These are phyloP conservation scores for Idaea biselata DNA, from an alignment of 2,888 invertebrate genomes.

Conservation along the genomic window DNA sequence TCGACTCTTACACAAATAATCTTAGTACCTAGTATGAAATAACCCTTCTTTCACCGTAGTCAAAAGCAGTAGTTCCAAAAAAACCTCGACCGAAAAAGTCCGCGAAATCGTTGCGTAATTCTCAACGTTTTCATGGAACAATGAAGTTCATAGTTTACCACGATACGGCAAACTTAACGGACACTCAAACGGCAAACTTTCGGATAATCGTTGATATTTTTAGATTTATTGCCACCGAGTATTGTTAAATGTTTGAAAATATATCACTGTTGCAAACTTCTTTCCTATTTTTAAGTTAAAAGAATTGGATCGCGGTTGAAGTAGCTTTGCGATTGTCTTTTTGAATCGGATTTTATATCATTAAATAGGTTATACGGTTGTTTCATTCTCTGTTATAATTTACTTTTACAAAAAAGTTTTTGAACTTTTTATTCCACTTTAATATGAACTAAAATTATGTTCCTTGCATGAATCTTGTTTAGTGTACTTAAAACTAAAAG, in stretches of 20 bases:
- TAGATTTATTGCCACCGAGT: slow-evolving; percentile 34
- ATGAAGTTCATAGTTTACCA: slow-evolving; percentile 29
- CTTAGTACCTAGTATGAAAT: too few relatives aligned
- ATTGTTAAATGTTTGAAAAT: slow-evolving; percentile 34
- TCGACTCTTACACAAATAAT: too few relatives aligned
- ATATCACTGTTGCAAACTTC: slow-evolving; percentile 31
- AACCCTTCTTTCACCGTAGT: too few relatives aligned
- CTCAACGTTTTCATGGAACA: slow-evolving; percentile 33
- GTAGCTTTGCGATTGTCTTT: slow-evolving; percentile 12
- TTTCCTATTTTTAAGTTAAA: slow-evolving; percentile 26
- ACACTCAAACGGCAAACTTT: slow-evolving; percentile 29
- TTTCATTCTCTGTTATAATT: too few relatives aligned
- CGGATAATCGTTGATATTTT: slow-evolving; percentile 32
- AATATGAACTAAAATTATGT: too few relatives aligned
- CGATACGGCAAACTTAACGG: slow-evolving; percentile 29
- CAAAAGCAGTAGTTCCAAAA: slow-evolving; percentile 2
- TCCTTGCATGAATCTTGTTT: too few relatives aligned
- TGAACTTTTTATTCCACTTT: too few relatives aligned
- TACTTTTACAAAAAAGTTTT: too few relatives aligned
- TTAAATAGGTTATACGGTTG: background rate
- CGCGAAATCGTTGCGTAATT: background rate
- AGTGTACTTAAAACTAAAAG: too few relatives aligned
- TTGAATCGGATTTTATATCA: slow-evolving; percentile 7
- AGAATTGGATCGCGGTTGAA: slow-evolving; percentile 25
- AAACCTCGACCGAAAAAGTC: background rate